phyloP scores from a whole-genome alignment of 1,140 invertebrate genomes.

The Zaprionus camerounensis region DNA sequence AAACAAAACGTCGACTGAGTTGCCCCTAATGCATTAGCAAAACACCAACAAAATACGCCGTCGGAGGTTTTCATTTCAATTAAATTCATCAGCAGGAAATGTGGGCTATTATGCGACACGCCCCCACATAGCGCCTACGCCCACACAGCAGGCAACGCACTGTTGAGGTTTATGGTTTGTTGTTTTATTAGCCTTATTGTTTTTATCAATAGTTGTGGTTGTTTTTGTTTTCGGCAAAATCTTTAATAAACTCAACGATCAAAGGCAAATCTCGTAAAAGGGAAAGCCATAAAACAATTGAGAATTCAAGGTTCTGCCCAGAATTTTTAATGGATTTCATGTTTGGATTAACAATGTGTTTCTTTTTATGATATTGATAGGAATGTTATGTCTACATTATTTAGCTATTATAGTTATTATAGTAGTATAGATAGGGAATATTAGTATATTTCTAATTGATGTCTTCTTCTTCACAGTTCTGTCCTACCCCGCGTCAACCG shows the following conservation, averaged over 20 bases:
- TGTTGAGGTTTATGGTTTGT: conserved; percentile 12
- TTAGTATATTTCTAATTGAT: not conserved
- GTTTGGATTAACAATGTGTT: not conserved
- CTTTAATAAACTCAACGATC: not conserved
- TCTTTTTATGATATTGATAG: not conserved
- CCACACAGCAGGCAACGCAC: conserved; percentile 4
- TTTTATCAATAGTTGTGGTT: conserved; percentile 28
- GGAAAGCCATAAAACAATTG: not conserved
- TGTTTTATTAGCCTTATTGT: conserved; percentile 18
- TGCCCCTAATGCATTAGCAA: conserved; percentile 57
- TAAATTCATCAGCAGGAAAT: conserved; percentile 63
- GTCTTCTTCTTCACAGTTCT: conserved; percentile 29
- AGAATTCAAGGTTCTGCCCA: not conserved
- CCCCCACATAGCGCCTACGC: conserved; percentile 1
- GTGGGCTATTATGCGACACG: conserved; percentile 42
- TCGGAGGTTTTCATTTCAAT: conserved; percentile 64
- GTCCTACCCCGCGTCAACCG: conserved; percentile 20
- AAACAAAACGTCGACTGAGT: conserved; percentile 54
- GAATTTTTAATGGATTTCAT: not conserved
- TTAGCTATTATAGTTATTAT: not conserved
- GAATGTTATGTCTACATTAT: not conserved
- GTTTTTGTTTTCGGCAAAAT: not conserved
- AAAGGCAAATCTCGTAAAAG: not conserved
- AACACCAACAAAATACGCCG: conserved; percentile 41
- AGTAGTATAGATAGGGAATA: not conserved